These are phyloP conservation scores for Anhinga rufa DNA, from an alignment of 2,113 vertebrate species.

Conservation along the genomic window DNA sequence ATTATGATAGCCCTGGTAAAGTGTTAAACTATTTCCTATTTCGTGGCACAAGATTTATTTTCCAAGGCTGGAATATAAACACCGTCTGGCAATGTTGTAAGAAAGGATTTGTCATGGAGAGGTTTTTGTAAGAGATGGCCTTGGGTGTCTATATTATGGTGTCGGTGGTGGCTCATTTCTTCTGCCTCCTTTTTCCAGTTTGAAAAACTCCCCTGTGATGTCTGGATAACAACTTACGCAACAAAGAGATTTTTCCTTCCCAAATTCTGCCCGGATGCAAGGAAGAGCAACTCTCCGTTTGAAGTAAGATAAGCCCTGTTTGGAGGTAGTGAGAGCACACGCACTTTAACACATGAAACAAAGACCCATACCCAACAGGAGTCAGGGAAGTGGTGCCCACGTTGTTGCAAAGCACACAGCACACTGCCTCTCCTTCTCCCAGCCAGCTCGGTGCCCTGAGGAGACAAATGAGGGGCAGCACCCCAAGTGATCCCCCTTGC, in stretches of 20 bases:
- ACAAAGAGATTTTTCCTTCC: background rate
- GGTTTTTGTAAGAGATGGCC: background rate
- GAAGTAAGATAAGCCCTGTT: background rate
- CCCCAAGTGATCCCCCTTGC: background rate
- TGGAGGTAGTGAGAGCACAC: background rate
- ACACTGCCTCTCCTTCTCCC: background rate
- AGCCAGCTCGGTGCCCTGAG: background rate
- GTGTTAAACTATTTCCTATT: slow-evolving; percentile 28
- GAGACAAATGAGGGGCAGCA: background rate
- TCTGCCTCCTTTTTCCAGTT: background rate
- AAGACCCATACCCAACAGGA: background rate
- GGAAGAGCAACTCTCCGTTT: background rate
- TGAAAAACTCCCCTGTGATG: background rate
- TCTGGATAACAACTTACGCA: background rate
- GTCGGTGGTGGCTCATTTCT: background rate
- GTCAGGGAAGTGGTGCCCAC: background rate
- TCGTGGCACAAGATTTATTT: slow-evolving; percentile 31
- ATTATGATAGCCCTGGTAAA: slow-evolving; percentile 22
- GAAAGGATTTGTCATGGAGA: background rate
- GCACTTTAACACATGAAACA: background rate
- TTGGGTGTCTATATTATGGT: background rate
- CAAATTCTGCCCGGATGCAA: background rate
- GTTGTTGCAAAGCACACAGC: background rate
- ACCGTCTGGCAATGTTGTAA: background rate
- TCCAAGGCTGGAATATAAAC: slow-evolving; percentile 24